phyloP scores from a whole-genome alignment of 2,797 vertebrate genomes.

The Crax fasciolata region DNA sequence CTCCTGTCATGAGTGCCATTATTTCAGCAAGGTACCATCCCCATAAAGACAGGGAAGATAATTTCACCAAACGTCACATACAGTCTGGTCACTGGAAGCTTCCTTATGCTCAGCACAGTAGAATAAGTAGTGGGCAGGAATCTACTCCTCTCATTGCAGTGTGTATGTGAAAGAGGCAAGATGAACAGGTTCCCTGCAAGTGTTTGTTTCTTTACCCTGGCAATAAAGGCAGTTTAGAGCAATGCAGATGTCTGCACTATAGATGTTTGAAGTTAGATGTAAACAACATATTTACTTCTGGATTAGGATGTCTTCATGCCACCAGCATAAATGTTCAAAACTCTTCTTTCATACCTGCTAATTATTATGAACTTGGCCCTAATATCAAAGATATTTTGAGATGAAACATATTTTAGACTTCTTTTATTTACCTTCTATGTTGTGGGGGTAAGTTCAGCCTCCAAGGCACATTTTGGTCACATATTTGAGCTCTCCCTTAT shows the following conservation, averaged over 20 bases:
- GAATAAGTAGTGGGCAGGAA: neutral
- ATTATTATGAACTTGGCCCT: constrained; percentile 69
- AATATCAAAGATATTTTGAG: constrained; percentile 69
- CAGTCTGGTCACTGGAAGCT: neutral
- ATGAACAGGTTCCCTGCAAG: neutral
- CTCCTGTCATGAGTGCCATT: neutral
- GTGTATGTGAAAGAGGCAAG: neutral
- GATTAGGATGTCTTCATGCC: constrained; percentile 38
- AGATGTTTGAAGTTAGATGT: constrained; percentile 59
- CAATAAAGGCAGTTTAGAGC: constrained; percentile 20
- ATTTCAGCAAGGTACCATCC: neutral
- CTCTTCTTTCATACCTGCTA: constrained; percentile 51
- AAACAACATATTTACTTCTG: constrained; percentile 75
- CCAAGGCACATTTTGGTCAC: constrained; percentile 44
- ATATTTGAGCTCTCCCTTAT: constrained; percentile 28
- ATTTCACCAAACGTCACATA: neutral
- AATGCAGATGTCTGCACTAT: constrained; percentile 8
- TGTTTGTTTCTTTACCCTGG: neutral
- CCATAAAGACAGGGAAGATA: neutral
- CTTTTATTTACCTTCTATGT: constrained; percentile 46
- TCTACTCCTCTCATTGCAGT: neutral
- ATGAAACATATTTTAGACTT: constrained; percentile 52
- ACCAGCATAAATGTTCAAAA: constrained; percentile 41
- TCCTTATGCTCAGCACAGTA: neutral
- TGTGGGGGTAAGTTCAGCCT: constrained; percentile 50